These are phyloP conservation scores for Tauraco hartlaubi DNA, from an alignment of 2,797 vertebrate species.

Conservation along the genomic window DNA sequence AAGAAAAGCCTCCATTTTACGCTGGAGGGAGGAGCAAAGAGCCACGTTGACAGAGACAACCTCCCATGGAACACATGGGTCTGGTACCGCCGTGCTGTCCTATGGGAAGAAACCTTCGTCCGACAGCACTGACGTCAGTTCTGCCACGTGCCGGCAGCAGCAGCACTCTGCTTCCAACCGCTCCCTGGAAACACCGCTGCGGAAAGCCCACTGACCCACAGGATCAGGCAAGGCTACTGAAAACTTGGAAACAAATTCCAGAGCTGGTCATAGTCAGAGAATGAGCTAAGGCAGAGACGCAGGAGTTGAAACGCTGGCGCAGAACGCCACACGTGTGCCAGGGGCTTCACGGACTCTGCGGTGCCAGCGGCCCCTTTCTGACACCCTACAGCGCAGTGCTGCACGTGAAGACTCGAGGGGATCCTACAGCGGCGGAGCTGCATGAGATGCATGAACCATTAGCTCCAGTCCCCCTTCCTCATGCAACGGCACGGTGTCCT, in stretches of 20 bases:
- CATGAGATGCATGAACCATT: neutral
- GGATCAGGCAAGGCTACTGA: neutral
- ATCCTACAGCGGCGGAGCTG: accelerated
- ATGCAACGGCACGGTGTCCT: neutral
- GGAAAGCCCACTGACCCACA: neutral
- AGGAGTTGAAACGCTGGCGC: neutral
- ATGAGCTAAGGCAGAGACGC: neutral
- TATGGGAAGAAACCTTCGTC: accelerated
- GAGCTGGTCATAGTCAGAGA: neutral
- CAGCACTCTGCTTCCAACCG: neutral
- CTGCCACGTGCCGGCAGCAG: neutral
- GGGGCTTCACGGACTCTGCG: neutral
- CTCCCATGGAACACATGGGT: accelerated
- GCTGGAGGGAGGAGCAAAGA: neutral
- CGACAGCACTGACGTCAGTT: neutral
- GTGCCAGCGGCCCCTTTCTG: neutral
- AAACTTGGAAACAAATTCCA: neutral
- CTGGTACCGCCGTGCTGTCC: neutral
- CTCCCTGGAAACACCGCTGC: neutral
- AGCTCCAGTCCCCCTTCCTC: neutral
- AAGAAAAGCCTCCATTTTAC: neutral
- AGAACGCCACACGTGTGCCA: neutral
- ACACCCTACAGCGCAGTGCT: neutral
- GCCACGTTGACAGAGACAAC: neutral
- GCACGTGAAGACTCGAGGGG: neutral